Evolutionary conservation across 1,140 invertebrate genomes (phyloP).

Genomic region (Chlorops oryzae): DNA sequence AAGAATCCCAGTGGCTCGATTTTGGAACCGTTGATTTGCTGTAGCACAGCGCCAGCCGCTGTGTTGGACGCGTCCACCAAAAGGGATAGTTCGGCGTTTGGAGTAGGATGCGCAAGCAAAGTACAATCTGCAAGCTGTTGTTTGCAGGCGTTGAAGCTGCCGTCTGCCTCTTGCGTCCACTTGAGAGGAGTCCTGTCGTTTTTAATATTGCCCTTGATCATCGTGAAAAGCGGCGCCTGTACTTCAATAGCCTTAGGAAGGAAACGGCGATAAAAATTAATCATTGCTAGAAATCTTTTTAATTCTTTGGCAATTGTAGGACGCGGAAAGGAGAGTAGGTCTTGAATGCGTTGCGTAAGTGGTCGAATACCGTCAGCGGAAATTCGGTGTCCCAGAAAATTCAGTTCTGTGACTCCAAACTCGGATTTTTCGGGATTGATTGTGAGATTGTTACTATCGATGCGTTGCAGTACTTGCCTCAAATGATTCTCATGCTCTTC

Average conservation of each 20-base stretch:
- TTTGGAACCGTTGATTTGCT: conserved; percentile 20
- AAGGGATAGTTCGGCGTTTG: conserved; percentile 14
- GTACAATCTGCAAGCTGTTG: conserved; percentile 18
- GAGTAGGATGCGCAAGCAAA: conserved; percentile 18
- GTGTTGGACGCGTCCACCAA: conserved; percentile 25
- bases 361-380: conserved; percentile 20
- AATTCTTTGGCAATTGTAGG: conserved; percentile 32
- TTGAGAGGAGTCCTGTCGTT: too few species aligned
- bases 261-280: conserved; percentile 44
- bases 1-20: background rate
- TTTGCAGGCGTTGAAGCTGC: conserved; percentile 34
- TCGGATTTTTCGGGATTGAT: conserved; percentile 31
- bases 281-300: conserved; percentile 45
- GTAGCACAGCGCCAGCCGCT: conserved; percentile 26
- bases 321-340: conserved; percentile 23
- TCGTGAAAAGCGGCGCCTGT: conserved; percentile 22
- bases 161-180: too few species aligned
- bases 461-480: conserved; percentile 19
- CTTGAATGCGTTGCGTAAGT: conserved; percentile 1
- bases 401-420: conserved; percentile 23
- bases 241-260: conserved; percentile 24
- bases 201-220: conserved; percentile 20
- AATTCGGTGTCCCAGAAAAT: conserved; percentile 26
- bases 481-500: conserved; percentile 33
- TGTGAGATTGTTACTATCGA: conserved; percentile 23